A percentile compares a stretch with the other conserved stretches of the same genome.
Conservation (phyloP, 2,888 invertebrate species). For the Pantelozetes paolii region DNA sequence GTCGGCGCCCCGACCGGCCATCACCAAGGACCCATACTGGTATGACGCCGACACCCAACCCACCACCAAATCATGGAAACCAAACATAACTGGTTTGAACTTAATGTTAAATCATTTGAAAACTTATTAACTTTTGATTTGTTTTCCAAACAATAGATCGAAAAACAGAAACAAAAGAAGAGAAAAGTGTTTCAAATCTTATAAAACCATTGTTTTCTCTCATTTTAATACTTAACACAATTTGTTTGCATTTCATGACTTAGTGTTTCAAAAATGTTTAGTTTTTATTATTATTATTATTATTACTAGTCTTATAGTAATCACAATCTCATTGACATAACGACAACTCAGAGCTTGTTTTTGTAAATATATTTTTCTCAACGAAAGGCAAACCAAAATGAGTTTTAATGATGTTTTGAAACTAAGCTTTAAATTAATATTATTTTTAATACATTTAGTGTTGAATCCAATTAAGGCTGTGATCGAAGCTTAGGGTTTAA, state of each 20-base stretch:
- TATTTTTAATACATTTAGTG: background rate
- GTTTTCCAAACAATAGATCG: conserved; percentile 3
- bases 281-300: background rate
- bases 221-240: background rate
- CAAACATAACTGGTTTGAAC: conserved; percentile 48
- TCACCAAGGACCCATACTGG: conserved; percentile 46
- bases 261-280: background rate
- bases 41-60: conserved; percentile 45
- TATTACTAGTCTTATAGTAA: conserved; percentile 23
- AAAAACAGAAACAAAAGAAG: background rate
- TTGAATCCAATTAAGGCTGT: conserved; percentile 24
- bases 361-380: conserved; percentile 3
- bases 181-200: background rate
- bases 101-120: background rate
- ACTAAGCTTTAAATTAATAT: background rate
- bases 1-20: conserved; percentile 37
- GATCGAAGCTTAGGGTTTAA: conserved; percentile 13
- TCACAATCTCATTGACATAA: conserved; percentile 12
- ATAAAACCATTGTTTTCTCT: conserved; percentile 6
- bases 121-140: background rate
- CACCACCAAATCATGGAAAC: conserved; percentile 49
- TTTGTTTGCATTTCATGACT: background rate
- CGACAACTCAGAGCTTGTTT: conserved; percentile 8
- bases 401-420: background rate
- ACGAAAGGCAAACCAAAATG: background rate